Base-by-base conservation (phyloP, 2,888 invertebrate genomes). In the Cantharis rustica region DNA sequence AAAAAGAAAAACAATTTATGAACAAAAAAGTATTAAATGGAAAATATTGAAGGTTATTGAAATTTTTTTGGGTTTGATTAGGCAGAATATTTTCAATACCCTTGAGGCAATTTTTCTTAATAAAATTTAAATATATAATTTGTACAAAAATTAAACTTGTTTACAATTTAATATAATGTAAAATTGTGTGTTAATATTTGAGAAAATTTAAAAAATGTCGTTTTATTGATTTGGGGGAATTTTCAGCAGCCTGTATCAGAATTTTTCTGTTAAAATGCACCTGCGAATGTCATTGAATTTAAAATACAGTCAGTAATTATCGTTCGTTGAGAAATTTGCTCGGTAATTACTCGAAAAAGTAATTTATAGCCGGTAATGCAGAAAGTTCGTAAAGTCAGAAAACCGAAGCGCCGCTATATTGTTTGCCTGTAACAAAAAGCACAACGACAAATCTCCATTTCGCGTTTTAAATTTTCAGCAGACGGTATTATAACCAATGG, bases 401-500 rank as follows among this genome's bases (percentile, higher is more conserved):
- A 73, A 73, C 26, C 61, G 68, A 72, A 72, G 66, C 66, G 72
- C 64, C 64, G 64, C 64, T 66, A 68, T 72, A 72, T 72, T 72
- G 72, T 72, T 72, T 47, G 72, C 13, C 31, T 10, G 72, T 66
- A 47, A 66, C 66, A 72, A 72, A 72, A 72, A 72, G 20, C 61
- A 68, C 61, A 26, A 73, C 61, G 69, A 73, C 68, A 73, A 73
- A 73, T 73, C 61, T 61, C 69, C 62, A 63, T 68, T 69, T 73
- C 73, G 73, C 73, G 73, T 73, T 73, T 73, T 73, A 73, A 73
- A 73, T 73, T 73, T 73, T 63, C 68, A 73, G 61, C 68, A 20
- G 73, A 72, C 72, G 47, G 27, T 72, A 72, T 68, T 66, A 66
- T 68, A 68, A 47, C 72, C 68, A 68, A 15, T 15, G 31, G 27